Conservation (phyloP, 1,140 invertebrate species). For the Arctopsyche grandis region DNA sequence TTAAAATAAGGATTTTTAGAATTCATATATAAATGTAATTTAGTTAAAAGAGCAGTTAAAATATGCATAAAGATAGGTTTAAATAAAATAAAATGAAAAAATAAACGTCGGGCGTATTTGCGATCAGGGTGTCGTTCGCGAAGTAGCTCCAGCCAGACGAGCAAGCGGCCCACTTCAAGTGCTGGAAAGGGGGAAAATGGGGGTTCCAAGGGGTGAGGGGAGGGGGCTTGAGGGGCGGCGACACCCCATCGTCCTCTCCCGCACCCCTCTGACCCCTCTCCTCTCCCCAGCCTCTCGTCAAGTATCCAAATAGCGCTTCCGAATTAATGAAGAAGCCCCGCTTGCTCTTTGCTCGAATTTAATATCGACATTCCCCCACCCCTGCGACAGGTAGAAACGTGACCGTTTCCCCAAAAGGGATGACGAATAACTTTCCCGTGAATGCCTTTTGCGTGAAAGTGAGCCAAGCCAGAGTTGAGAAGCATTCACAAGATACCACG, state of each 20-base stretch:
- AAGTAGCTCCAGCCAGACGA: slow-evolving; percentile 27
- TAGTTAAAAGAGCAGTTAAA: too few species aligned
- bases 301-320: slow-evolving; percentile 45
- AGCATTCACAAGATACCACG: too few species aligned
- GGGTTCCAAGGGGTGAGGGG: not conserved
- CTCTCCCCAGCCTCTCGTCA: slow-evolving; percentile 11
- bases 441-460: not conserved
- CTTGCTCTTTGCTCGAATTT: slow-evolving; percentile 40
- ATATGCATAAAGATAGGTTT: not conserved
- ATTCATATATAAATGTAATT: too few species aligned
- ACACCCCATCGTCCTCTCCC: not conserved
- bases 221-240: not conserved
- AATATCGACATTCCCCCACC: slow-evolving; percentile 38
- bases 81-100: too few species aligned
- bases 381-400: not conserved
- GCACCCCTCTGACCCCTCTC: slow-evolving; percentile 3
- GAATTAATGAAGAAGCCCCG: slow-evolving; percentile 44
- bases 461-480: too few species aligned
- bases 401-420: not conserved
- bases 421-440: not conserved
- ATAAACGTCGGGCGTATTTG: not conserved
- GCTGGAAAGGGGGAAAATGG: not conserved
- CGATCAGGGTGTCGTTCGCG: slow-evolving; percentile 6
- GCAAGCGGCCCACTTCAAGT: slow-evolving; percentile 33
- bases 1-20: too few species aligned